Conservation (phyloP, 2,888 invertebrate genomes). For the Mechanitis messenoides region DNA sequence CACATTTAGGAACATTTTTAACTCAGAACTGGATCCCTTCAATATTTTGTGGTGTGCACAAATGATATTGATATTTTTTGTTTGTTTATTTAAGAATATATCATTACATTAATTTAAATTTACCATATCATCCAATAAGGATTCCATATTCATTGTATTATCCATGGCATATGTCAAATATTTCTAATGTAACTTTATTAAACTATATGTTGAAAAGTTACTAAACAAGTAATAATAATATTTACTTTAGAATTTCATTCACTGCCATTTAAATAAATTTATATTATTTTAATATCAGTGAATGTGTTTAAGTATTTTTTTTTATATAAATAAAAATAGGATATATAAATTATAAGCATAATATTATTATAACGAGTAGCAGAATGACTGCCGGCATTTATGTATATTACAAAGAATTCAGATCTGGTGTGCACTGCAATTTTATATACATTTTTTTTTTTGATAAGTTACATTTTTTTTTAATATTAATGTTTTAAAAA, state of each 20-base stretch:
- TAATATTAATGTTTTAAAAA: not conserved
- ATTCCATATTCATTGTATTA: not conserved
- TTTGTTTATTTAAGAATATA: not conserved
- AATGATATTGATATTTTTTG: not conserved
- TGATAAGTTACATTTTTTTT: no score
- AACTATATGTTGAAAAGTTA: no score
- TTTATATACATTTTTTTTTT: not conserved
- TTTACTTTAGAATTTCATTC: no score
- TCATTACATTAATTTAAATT: not conserved
- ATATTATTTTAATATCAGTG: no score
- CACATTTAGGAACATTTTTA: not conserved
- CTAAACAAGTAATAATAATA: no score
- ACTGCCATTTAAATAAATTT: no score
- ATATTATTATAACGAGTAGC: not conserved
- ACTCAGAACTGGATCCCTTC: no score
- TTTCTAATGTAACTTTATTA: no score
- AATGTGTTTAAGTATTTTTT: no score
- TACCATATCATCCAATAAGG: not conserved
- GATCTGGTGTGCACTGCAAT: not conserved
- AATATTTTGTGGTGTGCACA: not conserved
- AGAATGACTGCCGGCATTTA: conserved; percentile 2
- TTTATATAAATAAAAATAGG: no score
- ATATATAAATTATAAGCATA: not conserved
- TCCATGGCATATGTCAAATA: no score
- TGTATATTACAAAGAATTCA: not conserved